Percentiles rank a stretch among this genome's conserved stretches.
Evolutionary conservation across 30 jellyfish, hydroid and myxozoan genomes (phyloP).

Genomic region (Morbakka virulenta): DNA sequence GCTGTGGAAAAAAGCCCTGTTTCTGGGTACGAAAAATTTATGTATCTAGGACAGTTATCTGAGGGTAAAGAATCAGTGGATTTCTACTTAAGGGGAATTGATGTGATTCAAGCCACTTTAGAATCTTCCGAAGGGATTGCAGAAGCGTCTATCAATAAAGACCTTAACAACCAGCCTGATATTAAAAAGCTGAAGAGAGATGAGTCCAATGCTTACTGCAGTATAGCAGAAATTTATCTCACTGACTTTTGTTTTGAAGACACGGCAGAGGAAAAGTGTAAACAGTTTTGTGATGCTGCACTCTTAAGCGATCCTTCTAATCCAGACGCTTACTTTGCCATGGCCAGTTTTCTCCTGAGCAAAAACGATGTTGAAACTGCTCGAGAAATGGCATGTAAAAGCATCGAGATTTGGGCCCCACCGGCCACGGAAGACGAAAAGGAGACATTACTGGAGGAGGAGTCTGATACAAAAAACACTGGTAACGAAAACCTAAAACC

Average conservation of each 20-base stretch:
- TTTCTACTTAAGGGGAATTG: conserved; percentile 78
- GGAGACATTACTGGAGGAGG: conserved; percentile 7
- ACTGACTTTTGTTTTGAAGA: conserved; percentile 92
- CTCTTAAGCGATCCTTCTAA: conserved; percentile 51
- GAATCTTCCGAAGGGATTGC: conserved; percentile 12
- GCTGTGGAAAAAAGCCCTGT: conserved; percentile 76
- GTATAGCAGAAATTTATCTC: conserved; percentile 88
- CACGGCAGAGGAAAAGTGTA: conserved; percentile 78
- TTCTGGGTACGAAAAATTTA: conserved; percentile 81
- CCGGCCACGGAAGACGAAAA: conserved; percentile 7
- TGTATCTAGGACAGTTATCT: conserved; percentile 91
- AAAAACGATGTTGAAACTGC: conserved; percentile 74
- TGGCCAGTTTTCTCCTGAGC: conserved; percentile 72
- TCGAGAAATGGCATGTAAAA: background rate
- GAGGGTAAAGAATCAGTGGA: conserved; percentile 80
- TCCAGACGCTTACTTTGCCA: conserved; percentile 71
- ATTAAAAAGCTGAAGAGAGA: conserved; percentile 19
- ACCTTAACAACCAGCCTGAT: background rate
- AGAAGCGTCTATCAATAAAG: background rate
- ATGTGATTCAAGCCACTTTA: conserved; percentile 55
- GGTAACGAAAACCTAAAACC: conserved; percentile 23
- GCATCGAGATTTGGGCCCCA: conserved; percentile 52
- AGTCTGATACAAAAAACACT: background rate
- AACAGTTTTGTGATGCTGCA: conserved; percentile 72
- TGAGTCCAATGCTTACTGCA: conserved; percentile 82